Conservation (phyloP, 1,140 invertebrate genomes). For the Pseudomyrmex flavicornis region DNA sequence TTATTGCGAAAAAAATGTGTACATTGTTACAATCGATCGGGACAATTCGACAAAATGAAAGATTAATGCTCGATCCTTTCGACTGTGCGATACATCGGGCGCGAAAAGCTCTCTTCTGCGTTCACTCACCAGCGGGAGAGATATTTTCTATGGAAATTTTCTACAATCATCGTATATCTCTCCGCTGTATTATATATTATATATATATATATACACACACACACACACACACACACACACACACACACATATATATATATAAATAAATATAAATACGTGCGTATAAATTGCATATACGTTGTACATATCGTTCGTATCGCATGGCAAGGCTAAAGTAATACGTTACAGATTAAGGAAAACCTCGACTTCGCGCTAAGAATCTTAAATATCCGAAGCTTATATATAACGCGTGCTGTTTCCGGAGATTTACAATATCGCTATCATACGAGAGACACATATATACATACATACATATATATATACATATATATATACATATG, state of each 20-base stretch:
- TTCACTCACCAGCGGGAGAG: conserved; percentile 11
- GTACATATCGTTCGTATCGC: conserved; percentile 59
- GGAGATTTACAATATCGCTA: conserved; percentile 59
- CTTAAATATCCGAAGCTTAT: conserved; percentile 63
- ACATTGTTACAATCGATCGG: neutral
- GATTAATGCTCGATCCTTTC: conserved; percentile 39
- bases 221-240: neutral
- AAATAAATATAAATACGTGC: neutral
- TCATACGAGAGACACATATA: conserved; percentile 48
- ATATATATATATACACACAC: neutral
- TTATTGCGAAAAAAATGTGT: neutral
- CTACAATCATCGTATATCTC: conserved; percentile 5
- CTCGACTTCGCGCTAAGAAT: conserved; percentile 56
- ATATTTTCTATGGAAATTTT: conserved; percentile 40
- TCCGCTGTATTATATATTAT: neutral
- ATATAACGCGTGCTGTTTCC: conserved; percentile 57
- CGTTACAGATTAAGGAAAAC: conserved; percentile 28
- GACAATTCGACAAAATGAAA: neutral
- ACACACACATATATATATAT: neutral
- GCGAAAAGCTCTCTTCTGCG: conserved; percentile 29
- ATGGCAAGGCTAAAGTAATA: conserved; percentile 30
- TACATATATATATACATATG: no score
- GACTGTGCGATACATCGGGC: conserved; percentile 10
- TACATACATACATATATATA: no score
- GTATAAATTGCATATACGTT: conserved; percentile 12